Evolutionary conservation across 2,888 invertebrate species (phyloP).

Genomic region (Caenorhabditis angaria): DNA sequence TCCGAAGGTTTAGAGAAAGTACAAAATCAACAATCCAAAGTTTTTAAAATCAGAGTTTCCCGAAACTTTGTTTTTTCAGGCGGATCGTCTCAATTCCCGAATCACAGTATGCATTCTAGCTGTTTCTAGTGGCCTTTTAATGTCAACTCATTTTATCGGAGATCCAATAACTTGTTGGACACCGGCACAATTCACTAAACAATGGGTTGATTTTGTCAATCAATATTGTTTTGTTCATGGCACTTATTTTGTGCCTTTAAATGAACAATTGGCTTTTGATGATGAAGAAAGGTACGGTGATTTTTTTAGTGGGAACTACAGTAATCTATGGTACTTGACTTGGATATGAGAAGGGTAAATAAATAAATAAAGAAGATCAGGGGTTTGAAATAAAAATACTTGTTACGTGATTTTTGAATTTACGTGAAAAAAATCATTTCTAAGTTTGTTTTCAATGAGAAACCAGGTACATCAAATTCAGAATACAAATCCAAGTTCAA

Average conservation of each 20-base stretch:
- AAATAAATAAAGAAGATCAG: no score
- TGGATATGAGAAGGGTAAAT: no score
- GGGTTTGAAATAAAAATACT: no score
- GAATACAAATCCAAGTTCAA: no score
- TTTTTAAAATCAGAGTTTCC: no score
- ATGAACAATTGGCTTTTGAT: constrained; percentile 62
- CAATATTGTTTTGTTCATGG: constrained; percentile 72
- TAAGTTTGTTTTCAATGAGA: no score
- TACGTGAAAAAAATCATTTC: no score
- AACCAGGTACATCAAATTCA: no score
- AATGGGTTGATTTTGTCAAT: constrained; percentile 66
- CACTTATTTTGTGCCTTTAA: constrained; percentile 67
- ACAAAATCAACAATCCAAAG: background rate
- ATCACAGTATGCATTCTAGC: constrained; percentile 67
- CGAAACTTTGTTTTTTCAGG: constrained; percentile 56
- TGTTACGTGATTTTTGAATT: no score
- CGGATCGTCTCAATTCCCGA: constrained; percentile 67
- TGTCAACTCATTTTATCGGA: constrained; percentile 69
- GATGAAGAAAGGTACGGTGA: constrained; percentile 51
- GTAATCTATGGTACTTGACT: background rate
- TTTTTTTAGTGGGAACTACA: background rate
- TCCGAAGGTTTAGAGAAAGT: no score
- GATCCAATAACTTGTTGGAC: constrained; percentile 71
- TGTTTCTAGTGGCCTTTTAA: constrained; percentile 61
- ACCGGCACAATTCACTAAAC: constrained; percentile 68